phyloP scores from a whole-genome alignment of 2,888 invertebrate species.

The Archips crataeganus region DNA sequence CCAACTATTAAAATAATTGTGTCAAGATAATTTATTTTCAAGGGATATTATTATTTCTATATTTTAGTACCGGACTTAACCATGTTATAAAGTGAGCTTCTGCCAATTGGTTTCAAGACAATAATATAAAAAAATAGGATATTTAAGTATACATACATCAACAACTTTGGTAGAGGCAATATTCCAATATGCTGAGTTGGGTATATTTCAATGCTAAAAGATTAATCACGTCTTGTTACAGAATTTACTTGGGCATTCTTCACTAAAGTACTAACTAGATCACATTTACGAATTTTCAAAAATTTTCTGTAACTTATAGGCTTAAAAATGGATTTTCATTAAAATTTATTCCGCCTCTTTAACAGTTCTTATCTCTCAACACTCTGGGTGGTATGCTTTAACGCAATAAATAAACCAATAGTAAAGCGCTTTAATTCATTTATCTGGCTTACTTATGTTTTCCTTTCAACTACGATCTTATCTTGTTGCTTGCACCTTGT shows the following conservation, averaged over 20 bases:
- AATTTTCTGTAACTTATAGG: neutral
- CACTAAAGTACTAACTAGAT: too few species aligned
- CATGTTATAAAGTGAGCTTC: neutral
- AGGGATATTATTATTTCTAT: neutral
- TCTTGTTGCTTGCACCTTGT: slow-evolving; percentile 52
- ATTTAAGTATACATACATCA: neutral
- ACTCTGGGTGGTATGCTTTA: slow-evolving; percentile 18
- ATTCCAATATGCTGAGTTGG: too few species aligned
- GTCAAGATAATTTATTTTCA: neutral
- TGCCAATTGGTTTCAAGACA: neutral
- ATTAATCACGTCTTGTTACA: too few species aligned
- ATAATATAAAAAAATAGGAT: neutral
- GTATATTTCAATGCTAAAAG: too few species aligned
- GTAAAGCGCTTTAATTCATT: slow-evolving; percentile 53
- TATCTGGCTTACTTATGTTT: slow-evolving; percentile 54
- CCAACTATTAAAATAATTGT: neutral
- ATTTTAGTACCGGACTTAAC: neutral
- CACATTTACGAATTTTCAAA: too few species aligned
- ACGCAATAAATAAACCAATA: slow-evolving; percentile 23
- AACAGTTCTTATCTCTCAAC: neutral
- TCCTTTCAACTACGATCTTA: slow-evolving; percentile 54
- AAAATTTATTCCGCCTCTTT: neutral
- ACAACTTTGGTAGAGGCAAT: neutral
- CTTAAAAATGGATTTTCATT: neutral
- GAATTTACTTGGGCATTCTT: too few species aligned